Evolutionary conservation across 2,888 invertebrate species (phyloP), one percentile per base, ranked within the genome.

Genomic region (Scaptomyza polygonia): DNA sequence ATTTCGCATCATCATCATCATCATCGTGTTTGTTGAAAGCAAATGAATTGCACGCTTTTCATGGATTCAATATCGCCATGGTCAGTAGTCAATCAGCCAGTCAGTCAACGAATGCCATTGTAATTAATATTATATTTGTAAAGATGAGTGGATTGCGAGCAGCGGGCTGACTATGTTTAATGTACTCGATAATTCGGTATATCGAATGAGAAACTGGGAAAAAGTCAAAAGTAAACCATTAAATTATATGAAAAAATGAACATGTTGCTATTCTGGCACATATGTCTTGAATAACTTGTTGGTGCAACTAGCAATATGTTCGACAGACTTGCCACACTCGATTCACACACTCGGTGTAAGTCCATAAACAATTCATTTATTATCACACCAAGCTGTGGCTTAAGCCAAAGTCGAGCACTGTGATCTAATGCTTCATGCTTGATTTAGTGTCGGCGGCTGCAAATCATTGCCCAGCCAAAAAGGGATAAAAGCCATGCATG

Each of bases 381-480:
- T 80, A 86, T 86, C 77, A 69, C 44, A 69, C 62, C 88, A 87
- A 47, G 53, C 68, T 73, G 83, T 72, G 84, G 66, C 67, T 66
- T 73, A 71, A 71, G 72, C 55, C 51, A 27, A 14, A 63, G 67
- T 44, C 48, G 54, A 49, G 27, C 29, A 61, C 49, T 64, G 77
- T 89, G 83, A 89, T 89, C 85, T 85, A 85, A 89, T 89, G 70
- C 74, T 75, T 66, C 78, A 81, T 81, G 79, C 86, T 81, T 89
- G 88, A 90, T 89, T 88, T 85, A 89, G 77, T 89, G 88, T 86
- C 89, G 89, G 83, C 90, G 90, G 90, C 90, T 89, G 90, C 90
- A 89, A 89, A 87, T 89, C 89, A 89, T 90, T 84, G 87, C 75
- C 74, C 57, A 57, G 39, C 32, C 66, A 21, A 47, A 69, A 77